phyloP scores from a whole-genome alignment of 2,113 vertebrate genomes.

The Thermophis baileyi region DNA sequence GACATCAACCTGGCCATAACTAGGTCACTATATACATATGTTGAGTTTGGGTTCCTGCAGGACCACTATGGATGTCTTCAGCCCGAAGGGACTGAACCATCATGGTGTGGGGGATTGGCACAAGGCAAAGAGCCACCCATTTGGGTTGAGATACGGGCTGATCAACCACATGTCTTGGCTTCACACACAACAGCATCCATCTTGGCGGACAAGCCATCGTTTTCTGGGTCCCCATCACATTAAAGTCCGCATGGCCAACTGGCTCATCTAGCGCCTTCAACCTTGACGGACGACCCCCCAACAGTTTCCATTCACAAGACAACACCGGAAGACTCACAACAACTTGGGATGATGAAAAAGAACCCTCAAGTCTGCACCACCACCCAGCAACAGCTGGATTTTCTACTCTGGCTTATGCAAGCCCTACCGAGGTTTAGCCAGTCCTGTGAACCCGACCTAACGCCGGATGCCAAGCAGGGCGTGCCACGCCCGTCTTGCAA shows the following conservation, averaged over 20 bases:
- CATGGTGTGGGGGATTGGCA: background rate
- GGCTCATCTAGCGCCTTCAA: background rate
- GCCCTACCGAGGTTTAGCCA: background rate
- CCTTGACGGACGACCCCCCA: background rate
- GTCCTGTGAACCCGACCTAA: background rate
- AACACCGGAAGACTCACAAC: background rate
- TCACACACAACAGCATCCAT: background rate
- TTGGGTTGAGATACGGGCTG: background rate
- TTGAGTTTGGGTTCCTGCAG: background rate
- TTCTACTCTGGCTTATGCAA: background rate
- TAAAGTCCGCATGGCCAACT: background rate
- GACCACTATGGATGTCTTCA: background rate
- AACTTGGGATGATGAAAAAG: background rate
- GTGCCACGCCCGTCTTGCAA: background rate
- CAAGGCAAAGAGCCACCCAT: background rate
- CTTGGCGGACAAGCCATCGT: background rate
- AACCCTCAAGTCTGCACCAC: background rate
- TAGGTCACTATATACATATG: background rate
- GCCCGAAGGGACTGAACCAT: fast-evolving
- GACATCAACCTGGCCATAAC: background rate
- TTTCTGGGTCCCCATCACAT: background rate
- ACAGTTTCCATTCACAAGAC: background rate
- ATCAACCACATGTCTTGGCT: background rate
- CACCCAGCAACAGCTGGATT: background rate
- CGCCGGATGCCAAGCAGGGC: background rate